Evolutionary conservation across 1,140 invertebrate species (phyloP).

Genomic region (Drosophila santomea): DNA sequence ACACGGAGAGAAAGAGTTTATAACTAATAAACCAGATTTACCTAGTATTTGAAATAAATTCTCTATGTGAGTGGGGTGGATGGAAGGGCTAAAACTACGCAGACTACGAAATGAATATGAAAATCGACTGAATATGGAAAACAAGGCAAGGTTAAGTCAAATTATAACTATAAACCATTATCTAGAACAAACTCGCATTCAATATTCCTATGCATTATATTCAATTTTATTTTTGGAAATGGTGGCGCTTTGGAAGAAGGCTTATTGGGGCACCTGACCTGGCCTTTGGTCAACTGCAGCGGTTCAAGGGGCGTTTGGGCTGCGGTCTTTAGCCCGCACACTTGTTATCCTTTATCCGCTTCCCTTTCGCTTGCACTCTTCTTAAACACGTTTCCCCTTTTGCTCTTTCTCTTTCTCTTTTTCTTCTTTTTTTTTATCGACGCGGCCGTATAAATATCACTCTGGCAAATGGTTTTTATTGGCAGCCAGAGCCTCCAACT

Average conservation of each 20-base stretch:
- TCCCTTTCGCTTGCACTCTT: slow-evolving; percentile 21
- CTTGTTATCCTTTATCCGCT: slow-evolving; percentile 15
- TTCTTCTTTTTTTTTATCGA: slow-evolving; percentile 52
- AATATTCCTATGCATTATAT: background rate
- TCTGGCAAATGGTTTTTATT: slow-evolving; percentile 82
- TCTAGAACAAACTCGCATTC: background rate
- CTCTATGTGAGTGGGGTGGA: background rate
- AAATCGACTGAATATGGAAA: slow-evolving; percentile 17
- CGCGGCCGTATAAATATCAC: slow-evolving; percentile 78
- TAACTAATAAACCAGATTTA: too few species aligned
- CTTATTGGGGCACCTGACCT: too few species aligned
- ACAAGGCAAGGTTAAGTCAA: slow-evolving; percentile 12
- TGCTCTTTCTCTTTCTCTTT: slow-evolving; percentile 2
- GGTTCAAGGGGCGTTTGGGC: slow-evolving; percentile 67
- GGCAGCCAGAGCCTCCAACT: slow-evolving; percentile 59
- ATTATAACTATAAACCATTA: background rate
- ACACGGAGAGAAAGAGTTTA: background rate
- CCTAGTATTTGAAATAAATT: background rate
- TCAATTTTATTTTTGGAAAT: background rate
- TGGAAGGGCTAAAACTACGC: slow-evolving; percentile 49
- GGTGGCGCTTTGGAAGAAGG: too few species aligned
- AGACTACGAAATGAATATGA: slow-evolving; percentile 63
- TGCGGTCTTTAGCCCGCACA: slow-evolving; percentile 34
- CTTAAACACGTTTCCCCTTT: slow-evolving; percentile 3
- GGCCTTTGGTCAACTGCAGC: slow-evolving; percentile 73